A percentile compares a stretch with the other conserved stretches of the same genome.
These are phyloP conservation scores for Stegodyphus mimosarum DNA, from an alignment of 1,140 invertebrate species.

Conservation along the genomic window DNA sequence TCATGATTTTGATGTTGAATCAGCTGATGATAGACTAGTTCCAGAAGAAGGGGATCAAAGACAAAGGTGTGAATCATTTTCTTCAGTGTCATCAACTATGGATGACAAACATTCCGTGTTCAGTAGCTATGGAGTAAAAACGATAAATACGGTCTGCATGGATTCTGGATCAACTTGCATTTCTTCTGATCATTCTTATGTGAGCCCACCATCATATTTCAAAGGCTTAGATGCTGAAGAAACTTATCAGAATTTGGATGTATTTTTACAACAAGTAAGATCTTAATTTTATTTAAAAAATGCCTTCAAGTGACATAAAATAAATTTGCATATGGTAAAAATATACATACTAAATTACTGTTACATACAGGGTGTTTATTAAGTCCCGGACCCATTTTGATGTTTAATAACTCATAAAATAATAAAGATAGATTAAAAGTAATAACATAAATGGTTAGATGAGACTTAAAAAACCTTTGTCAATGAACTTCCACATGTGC, in stretches of 20 bases:
- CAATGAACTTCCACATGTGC: no score
- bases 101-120: constrained; percentile 22
- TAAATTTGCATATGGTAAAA: no score
- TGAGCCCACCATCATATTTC: background rate
- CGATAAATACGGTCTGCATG: constrained; percentile 38
- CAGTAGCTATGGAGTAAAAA: constrained; percentile 26
- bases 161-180: constrained; percentile 53
- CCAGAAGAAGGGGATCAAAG: constrained; percentile 39
- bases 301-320: no score
- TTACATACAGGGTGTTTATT: no score
- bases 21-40: constrained; percentile 43
- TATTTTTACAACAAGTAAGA: constrained; percentile 38
- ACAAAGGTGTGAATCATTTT: constrained; percentile 32
- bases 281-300: background rate
- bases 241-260: constrained; percentile 46
- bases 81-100: constrained; percentile 25
- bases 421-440: no score
- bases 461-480: no score
- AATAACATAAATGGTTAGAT: no score
- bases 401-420: no score
- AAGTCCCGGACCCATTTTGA: no score
- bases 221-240: constrained; percentile 36
- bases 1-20: constrained; percentile 27
- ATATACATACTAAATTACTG: no score
- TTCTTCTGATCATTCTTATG: constrained; percentile 41